Evolutionary conservation across 2,113 vertebrate genomes (phyloP), one percentile per base, ranked within the genome.

Genomic region (Loxodonta africana): DNA sequence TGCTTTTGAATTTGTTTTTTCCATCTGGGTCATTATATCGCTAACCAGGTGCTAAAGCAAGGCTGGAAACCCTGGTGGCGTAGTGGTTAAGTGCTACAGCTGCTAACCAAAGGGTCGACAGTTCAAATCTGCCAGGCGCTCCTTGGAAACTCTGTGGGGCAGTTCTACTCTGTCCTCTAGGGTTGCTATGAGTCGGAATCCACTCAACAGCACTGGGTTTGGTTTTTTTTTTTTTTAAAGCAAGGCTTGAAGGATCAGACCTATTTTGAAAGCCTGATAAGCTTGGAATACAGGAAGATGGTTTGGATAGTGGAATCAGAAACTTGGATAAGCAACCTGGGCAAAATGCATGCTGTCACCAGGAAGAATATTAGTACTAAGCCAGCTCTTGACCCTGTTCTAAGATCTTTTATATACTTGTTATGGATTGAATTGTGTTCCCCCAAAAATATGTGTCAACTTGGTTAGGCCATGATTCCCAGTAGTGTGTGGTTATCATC

Each of bases 241-340:
- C 33, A 90, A 69, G 48, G 10, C 17, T 91, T 94, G 44, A 96
- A 90, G 62, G 44, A 44, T 91, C n/a, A 65, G 44, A 82, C 14
- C 25, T 94, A 65, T 92, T 88, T 82, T 60, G 46, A 91, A 94
- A 94, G 37, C 21, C 33, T 41, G 46, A 67, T 83, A 74, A 89
- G 33, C 48, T 69, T 97, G 83, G 46, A 89, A 88, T 83, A 87
- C 9, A 74, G 62, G 17, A 69, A 97, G 84, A 81, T n/a, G 33
- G 28, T 95, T 93, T 90, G 69, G 20, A 80, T 80, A 83, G 63
- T 95, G 25, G 23, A 20, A 89, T 96, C 89, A 82, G 77, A 95
- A 97, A 91, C 44, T 48, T 88, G 67, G 33, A 83, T 96, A 93
- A 85, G 73, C 90, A 97, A 89, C 44, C 57, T 93, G 69, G 41